Evolutionary conservation across 1,140 invertebrate species (phyloP).

Genomic region (Delia radicum): DNA sequence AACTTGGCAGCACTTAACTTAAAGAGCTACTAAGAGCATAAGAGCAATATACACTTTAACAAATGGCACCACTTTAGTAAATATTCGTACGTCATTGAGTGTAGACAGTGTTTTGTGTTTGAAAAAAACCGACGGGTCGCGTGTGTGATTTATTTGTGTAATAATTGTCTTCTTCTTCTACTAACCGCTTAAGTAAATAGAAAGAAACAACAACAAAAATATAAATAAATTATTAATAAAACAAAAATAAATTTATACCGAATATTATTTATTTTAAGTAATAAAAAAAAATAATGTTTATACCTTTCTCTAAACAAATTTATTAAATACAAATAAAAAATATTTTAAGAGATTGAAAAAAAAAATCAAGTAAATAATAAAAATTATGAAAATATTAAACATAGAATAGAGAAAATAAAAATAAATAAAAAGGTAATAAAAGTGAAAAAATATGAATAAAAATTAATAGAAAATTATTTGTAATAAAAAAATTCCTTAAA

Average conservation of each 20-base stretch:
- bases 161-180: background rate
- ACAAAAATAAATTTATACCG: background rate
- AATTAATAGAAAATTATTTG: background rate
- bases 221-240: background rate
- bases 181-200: background rate
- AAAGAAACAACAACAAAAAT: background rate
- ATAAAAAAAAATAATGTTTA: too few relatives aligned
- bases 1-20: conserved; percentile 4
- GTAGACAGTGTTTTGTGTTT: background rate
- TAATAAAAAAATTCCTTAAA: background rate
- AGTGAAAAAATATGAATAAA: too few relatives aligned
- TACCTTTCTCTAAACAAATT: too few relatives aligned
- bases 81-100: background rate
- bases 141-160: background rate
- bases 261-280: too few relatives aligned
- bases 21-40: background rate
- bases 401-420: too few relatives aligned
- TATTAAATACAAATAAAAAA: background rate
- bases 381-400: too few relatives aligned
- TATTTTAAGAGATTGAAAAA: too few relatives aligned
- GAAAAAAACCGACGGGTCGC: background rate
- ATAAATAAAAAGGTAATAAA: too few relatives aligned
- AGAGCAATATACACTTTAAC: background rate
- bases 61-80: conserved; percentile 12
- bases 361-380: too few relatives aligned